Percentiles rank a stretch among this genome's conserved stretches.
These are phyloP conservation scores for Sorex araneus DNA, from an alignment of 2,113 vertebrate species.

Conservation along the genomic window DNA sequence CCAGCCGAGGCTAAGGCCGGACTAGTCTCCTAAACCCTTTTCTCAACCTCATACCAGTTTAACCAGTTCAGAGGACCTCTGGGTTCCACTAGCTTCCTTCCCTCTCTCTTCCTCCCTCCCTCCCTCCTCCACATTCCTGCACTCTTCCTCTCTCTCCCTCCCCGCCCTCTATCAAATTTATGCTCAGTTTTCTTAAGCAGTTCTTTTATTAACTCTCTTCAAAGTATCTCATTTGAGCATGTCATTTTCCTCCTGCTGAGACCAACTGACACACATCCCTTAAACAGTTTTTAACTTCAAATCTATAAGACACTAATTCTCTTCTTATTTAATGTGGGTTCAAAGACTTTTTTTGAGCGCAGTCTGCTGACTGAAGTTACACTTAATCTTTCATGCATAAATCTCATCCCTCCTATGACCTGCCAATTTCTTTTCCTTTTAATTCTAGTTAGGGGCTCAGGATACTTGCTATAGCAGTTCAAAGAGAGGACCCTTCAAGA, in stretches of 20 bases:
- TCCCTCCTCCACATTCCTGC: background rate
- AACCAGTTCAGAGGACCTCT: background rate
- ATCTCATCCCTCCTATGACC: background rate
- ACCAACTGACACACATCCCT: background rate
- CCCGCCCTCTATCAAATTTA: background rate
- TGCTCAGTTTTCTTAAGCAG: background rate
- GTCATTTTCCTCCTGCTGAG: background rate
- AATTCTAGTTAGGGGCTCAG: background rate
- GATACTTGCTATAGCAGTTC: background rate
- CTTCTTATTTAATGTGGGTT: background rate
- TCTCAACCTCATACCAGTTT: background rate
- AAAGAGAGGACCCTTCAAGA: constrained; percentile 8
- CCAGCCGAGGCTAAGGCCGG: background rate
- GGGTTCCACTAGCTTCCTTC: background rate
- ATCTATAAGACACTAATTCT: background rate
- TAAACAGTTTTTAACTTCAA: constrained; percentile 40
- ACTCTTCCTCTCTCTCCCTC: too few species aligned
- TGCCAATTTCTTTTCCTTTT: background rate
- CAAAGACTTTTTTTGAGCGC: background rate
- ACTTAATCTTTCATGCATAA: background rate
- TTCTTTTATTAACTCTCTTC: constrained; percentile 46
- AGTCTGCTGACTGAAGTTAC: background rate
- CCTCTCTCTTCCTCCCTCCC: background rate
- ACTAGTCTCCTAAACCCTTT: background rate
- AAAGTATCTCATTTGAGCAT: constrained; percentile 31